Evolutionary conservation across 2,113 vertebrate species (phyloP), one percentile per base, ranked within the genome.

Genomic region (Phocoena sinus): DNA sequence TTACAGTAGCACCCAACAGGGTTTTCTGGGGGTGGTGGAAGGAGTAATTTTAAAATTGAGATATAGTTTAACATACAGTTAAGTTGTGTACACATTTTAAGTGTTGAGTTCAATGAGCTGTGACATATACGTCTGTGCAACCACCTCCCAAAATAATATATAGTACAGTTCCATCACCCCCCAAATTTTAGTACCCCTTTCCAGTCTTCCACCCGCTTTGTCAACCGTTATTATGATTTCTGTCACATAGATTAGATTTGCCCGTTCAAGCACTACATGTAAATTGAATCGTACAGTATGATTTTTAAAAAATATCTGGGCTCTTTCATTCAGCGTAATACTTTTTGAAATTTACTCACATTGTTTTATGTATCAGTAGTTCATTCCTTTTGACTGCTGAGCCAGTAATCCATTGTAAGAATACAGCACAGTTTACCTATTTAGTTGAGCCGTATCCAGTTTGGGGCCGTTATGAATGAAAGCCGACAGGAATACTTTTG

Each of bases 401-500:
- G 81, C 71, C 71, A 92, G 36, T 81, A 81, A 97, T 82, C 56
- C 77, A 80, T 62, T 95, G 41, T 92, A 94, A 94, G 90, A 87
- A 68, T 88, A 79, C 79, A 68, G 36, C 63, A 68, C 44, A 88
- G 20, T 96, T 91, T 95, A 91, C 91, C 50, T 44, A 36, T 67
- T 97, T 96, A 79, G 38, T 82, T 97, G 95, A 80, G 33, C 79
- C 70, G 26, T 90, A 92, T 95, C 88, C 70, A 88, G 73, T 97
- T 95, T 94, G 85, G 47, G 41, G 76, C 26, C 95, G 53, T 96
- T 89, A 86, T 90, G 91, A 94, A 86, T 91, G 93, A 95, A 95
- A 97, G 74, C 93, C 79, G 58, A 82, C 79, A 96, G 83, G 68
- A 86, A 97, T 97, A 95, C 92, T 96, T 62, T 95, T 80, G 56